These are phyloP conservation scores for Euthynnus affinis DNA, from an alignment of 2,797 vertebrate genomes.

Conservation along the genomic window DNA sequence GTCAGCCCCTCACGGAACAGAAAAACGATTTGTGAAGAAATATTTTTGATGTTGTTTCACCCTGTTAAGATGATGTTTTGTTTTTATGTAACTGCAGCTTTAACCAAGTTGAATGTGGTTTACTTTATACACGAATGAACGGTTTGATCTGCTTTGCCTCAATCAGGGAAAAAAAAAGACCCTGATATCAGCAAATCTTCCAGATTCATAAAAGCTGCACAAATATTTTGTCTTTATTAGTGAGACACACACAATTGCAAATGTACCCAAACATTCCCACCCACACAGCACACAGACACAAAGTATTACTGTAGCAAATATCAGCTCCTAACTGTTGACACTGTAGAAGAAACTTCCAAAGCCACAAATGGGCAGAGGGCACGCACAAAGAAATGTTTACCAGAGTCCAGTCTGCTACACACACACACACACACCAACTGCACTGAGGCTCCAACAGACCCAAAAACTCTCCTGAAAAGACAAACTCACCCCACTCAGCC, in stretches of 20 bases:
- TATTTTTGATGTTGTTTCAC: too few species aligned
- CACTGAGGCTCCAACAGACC: not conserved
- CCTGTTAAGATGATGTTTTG: not conserved
- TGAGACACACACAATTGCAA: slow-evolving; percentile 19
- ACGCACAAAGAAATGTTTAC: slow-evolving; percentile 43
- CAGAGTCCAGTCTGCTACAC: slow-evolving; percentile 9
- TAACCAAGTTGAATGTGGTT: not conserved
- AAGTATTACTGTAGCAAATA: slow-evolving; percentile 9
- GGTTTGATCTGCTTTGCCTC: not conserved
- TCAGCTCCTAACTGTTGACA: slow-evolving; percentile 19
- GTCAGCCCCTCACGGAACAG: not conserved
- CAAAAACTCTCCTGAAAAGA: slow-evolving; percentile 17
- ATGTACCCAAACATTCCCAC: slow-evolving; percentile 37
- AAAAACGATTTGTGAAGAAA: not conserved
- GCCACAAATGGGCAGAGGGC: slow-evolving; percentile 7
- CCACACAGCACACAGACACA: slow-evolving; percentile 5
- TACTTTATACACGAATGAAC: not conserved
- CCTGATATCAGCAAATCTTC: not conserved
- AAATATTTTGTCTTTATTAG: slow-evolving; percentile 34
- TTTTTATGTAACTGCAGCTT: not conserved
- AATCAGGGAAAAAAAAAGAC: not conserved
- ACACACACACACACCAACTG: slow-evolving; percentile 24
- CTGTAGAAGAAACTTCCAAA: slow-evolving; percentile 32
- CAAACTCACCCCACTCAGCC: slow-evolving; percentile 5
- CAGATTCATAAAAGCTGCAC: slow-evolving; percentile 14